A percentile compares a stretch with the other conserved stretches of the same genome.
These are phyloP conservation scores for Drosophila dunni DNA, from an alignment of 1,140 invertebrate genomes.

Conservation along the genomic window DNA sequence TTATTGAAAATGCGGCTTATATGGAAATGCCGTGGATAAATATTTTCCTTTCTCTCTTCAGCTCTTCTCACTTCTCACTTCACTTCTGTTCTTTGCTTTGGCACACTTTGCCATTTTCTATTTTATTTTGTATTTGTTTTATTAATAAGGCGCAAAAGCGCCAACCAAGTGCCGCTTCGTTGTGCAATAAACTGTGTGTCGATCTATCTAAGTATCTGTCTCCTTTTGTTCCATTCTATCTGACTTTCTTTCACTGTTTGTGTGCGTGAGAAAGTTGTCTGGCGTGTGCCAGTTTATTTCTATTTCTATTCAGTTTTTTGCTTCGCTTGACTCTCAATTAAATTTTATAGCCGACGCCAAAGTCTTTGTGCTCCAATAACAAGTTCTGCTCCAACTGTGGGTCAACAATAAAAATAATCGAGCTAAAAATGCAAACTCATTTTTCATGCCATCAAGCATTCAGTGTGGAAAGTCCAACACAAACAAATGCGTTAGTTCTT, in stretches of 20 bases:
- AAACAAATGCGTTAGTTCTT: too few species aligned
- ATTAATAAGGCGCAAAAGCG: constrained; percentile 66
- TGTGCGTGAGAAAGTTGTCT: constrained; percentile 70
- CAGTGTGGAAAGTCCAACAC: too few species aligned
- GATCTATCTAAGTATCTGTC: constrained; percentile 14
- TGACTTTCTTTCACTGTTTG: constrained; percentile 4
- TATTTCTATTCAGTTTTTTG: constrained; percentile 46
- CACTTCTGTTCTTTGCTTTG: constrained; percentile 1
- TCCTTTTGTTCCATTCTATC: background rate
- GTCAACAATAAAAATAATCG: constrained; percentile 74
- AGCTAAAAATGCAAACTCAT: constrained; percentile 76
- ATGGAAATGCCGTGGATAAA: constrained; percentile 63
- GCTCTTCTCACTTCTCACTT: background rate
- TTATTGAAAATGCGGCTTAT: constrained; percentile 80
- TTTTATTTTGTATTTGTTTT: constrained; percentile 67
- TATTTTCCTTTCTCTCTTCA: constrained; percentile 26
- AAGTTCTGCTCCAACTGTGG: constrained; percentile 33
- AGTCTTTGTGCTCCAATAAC: constrained; percentile 53
- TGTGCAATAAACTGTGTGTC: constrained; percentile 14
- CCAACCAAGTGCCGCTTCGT: constrained; percentile 33
- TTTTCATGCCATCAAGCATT: constrained; percentile 41
- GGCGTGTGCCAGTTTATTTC: constrained; percentile 66
- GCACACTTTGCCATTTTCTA: constrained; percentile 4
- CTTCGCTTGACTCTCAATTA: constrained; percentile 60
- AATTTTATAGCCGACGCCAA: constrained; percentile 63